These are phyloP conservation scores for Diplogasteroides magnus DNA, from an alignment of 1,140 invertebrate species.

Conservation along the genomic window DNA sequence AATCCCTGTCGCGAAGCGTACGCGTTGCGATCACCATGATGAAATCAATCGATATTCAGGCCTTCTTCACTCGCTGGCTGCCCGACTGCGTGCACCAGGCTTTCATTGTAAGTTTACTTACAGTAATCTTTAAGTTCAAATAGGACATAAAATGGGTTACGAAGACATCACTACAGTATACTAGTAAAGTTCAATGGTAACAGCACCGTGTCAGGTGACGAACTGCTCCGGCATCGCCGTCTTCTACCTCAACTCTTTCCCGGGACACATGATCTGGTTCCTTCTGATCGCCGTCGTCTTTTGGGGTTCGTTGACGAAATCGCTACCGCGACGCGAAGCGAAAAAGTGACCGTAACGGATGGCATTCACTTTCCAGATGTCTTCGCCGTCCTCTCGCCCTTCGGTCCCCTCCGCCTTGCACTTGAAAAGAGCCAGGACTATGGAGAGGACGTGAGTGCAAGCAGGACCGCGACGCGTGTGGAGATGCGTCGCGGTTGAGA, in stretches of 20 bases:
- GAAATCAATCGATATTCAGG: constrained; percentile 1
- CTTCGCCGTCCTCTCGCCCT: constrained; percentile 45
- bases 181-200: neutral
- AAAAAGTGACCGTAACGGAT: neutral
- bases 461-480: constrained; percentile 3
- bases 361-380: constrained; percentile 29
- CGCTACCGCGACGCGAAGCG: neutral
- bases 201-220: constrained; percentile 33
- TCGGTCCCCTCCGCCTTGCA: constrained; percentile 39
- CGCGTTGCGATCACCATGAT: too few species aligned
- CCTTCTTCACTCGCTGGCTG: constrained; percentile 10
- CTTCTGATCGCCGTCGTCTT: constrained; percentile 34
- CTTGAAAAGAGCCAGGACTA: constrained; percentile 41
- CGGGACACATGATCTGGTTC: constrained; percentile 44
- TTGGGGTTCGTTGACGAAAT: constrained; percentile 35
- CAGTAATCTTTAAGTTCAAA: too few species aligned
- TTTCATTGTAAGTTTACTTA: neutral
- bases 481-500: too few species aligned
- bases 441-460: constrained; percentile 32
- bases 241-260: constrained; percentile 43
- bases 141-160: too few species aligned
- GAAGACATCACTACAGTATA: neutral
- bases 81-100: neutral
- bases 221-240: constrained; percentile 48
- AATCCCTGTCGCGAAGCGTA: too few species aligned